phyloP scores from a whole-genome alignment of 2,888 invertebrate species.

The Melangyna quadrimaculata region DNA sequence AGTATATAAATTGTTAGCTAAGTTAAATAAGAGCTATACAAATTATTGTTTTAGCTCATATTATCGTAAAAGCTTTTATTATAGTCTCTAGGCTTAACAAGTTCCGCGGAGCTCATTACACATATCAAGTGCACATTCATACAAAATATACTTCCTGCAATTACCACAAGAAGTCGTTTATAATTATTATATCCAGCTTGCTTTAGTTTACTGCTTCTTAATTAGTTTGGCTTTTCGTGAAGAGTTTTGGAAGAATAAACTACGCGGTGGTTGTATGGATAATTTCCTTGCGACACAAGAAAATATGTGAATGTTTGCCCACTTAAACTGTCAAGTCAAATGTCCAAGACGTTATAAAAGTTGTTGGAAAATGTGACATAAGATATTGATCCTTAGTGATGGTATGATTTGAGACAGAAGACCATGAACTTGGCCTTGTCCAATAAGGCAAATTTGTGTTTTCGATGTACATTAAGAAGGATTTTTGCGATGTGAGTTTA shows the following conservation, averaged over 20 bases:
- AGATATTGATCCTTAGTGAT: neutral
- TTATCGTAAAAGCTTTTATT: conserved; percentile 16
- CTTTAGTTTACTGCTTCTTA: conserved; percentile 24
- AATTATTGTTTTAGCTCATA: neutral
- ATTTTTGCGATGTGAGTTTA: too few species aligned
- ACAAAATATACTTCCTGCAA: conserved; percentile 12
- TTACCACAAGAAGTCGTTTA: conserved; percentile 18
- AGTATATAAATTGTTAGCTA: neutral
- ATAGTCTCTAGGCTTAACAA: conserved; percentile 16
- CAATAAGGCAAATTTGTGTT: too few species aligned
- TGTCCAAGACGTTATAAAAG: neutral
- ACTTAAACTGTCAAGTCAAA: neutral
- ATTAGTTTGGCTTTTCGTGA: conserved; percentile 34
- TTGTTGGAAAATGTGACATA: neutral
- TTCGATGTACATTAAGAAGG: too few species aligned
- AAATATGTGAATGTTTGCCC: neutral
- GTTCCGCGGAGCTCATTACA: conserved; percentile 23
- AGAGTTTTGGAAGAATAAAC: neutral
- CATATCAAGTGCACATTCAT: conserved; percentile 15
- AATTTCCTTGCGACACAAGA: neutral
- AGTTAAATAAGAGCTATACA: conserved; percentile 2
- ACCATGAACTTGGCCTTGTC: too few species aligned
- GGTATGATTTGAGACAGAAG: too few species aligned
- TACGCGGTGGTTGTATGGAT: neutral
- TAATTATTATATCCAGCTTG: conserved; percentile 15